These are phyloP conservation scores for Dunckerocampus dactyliophorus DNA, from an alignment of 2,113 vertebrate species.

Conservation along the genomic window DNA sequence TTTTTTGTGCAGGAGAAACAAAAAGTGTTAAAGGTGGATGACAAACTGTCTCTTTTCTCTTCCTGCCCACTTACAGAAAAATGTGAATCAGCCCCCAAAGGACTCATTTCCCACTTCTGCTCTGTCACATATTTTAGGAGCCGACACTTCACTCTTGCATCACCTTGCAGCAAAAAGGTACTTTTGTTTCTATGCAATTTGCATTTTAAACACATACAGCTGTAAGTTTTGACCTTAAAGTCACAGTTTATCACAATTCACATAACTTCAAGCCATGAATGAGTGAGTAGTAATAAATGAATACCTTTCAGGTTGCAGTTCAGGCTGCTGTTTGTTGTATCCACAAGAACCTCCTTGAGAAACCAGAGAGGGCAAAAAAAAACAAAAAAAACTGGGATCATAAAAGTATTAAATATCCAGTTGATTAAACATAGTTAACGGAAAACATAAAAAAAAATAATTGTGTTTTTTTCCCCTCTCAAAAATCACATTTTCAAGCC, in stretches of 20 bases:
- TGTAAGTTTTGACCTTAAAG: background rate
- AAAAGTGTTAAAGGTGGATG: conserved; percentile 18
- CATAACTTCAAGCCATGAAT: background rate
- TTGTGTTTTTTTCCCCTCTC: conserved; percentile 19
- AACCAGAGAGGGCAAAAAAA: conserved; percentile 46
- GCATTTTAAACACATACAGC: background rate
- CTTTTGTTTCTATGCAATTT: background rate
- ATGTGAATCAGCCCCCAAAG: conserved; percentile 33
- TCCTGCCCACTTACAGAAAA: conserved; percentile 40
- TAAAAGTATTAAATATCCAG: conserved; percentile 44
- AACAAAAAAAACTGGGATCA: conserved; percentile 11
- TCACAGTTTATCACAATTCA: conserved; percentile 9
- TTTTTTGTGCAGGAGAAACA: background rate
- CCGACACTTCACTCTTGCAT: conserved; percentile 11
- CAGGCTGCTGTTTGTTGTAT: conserved; percentile 39
- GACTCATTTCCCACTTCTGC: background rate
- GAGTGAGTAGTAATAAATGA: conserved; percentile 14
- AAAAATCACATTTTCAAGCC: conserved; percentile 46
- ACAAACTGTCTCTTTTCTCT: conserved; percentile 38
- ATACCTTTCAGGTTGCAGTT: conserved; percentile 51
- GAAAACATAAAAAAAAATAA: conserved; percentile 19
- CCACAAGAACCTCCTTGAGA: conserved; percentile 56
- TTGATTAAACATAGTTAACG: conserved; percentile 19
- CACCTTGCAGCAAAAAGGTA: background rate
- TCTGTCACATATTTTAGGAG: conserved; percentile 17